A percentile compares a stretch with the other conserved stretches of the same genome.
Evolutionary conservation across 1,140 invertebrate genomes (phyloP).

Genomic region (Drosophila pallidifrons): DNA sequence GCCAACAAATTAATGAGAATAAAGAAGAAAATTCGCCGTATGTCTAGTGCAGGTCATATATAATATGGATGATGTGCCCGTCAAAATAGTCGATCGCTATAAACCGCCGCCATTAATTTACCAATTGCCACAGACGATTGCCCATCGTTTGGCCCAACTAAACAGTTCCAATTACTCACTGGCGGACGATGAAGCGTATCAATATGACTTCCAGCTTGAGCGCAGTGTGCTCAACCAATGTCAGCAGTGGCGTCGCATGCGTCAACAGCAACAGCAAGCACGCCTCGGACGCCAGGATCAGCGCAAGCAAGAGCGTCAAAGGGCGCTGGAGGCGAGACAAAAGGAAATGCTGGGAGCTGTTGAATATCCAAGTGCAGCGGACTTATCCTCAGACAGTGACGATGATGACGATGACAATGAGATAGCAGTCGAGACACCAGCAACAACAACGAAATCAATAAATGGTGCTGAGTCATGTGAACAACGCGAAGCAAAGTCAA

Average conservation of each 20-base stretch:
- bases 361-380: constrained; percentile 86
- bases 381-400: constrained; percentile 73
- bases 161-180: constrained; percentile 87
- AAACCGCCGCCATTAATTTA: constrained; percentile 88
- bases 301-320: constrained; percentile 86
- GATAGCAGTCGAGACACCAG: constrained; percentile 1
- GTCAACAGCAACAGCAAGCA: constrained; percentile 87
- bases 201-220: constrained; percentile 91
- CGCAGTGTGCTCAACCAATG: constrained; percentile 89
- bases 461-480: constrained; percentile 59
- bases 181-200: constrained; percentile 85
- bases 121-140: constrained; percentile 84
- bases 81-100: constrained; percentile 94
- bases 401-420: constrained; percentile 22
- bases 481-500: constrained; percentile 81
- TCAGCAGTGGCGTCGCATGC: constrained; percentile 88
- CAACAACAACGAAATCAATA: constrained; percentile 72
- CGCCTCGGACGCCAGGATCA: constrained; percentile 87
- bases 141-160: constrained; percentile 88
- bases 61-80: constrained; percentile 91
- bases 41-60: constrained; percentile 35
- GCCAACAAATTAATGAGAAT: constrained; percentile 53
- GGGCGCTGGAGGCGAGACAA: constrained; percentile 86
- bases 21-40: constrained; percentile 52
- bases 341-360: constrained; percentile 87